Conservation (phyloP, 1,140 invertebrate genomes). For the Bombus consobrinus region DNA sequence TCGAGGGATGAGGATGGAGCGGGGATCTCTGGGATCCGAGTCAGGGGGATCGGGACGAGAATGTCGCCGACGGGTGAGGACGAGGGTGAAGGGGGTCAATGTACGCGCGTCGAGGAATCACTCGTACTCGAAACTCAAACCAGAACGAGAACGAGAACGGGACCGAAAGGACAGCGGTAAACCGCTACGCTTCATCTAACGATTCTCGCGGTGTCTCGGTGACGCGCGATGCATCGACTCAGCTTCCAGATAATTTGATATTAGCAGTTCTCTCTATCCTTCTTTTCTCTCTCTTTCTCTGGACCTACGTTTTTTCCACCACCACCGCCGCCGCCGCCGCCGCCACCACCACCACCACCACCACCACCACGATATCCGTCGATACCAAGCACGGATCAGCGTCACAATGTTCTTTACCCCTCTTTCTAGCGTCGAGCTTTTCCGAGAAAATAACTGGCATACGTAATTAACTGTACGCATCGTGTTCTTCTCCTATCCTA, state of each 20-base stretch:
- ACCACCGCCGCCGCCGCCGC: no score
- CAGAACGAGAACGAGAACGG: conserved; percentile 19
- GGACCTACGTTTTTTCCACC: background rate
- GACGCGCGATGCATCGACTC: conserved; percentile 9
- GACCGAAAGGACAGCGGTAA: conserved; percentile 15
- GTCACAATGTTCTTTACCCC: background rate
- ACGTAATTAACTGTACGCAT: background rate
- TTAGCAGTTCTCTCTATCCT: background rate
- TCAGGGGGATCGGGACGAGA: conserved; percentile 26
- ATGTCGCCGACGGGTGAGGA: conserved; percentile 31
- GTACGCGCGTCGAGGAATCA: conserved; percentile 23
- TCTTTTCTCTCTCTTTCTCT: background rate
- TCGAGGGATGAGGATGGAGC: conserved; percentile 24
- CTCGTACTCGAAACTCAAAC: conserved; percentile 29
- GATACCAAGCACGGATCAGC: background rate
- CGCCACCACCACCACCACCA: background rate
- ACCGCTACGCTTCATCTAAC: conserved; percentile 15
- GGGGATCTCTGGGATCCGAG: conserved; percentile 18
- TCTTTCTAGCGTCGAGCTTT: background rate
- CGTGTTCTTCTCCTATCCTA: background rate
- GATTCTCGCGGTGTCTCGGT: conserved; percentile 31
- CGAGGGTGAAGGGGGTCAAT: conserved; percentile 44
- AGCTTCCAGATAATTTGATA: conserved; percentile 52
- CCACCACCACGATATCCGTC: background rate
- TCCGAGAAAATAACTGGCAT: background rate